Evolutionary conservation across 2,113 vertebrate genomes (phyloP).

Genomic region (Catharus bicknelli): DNA sequence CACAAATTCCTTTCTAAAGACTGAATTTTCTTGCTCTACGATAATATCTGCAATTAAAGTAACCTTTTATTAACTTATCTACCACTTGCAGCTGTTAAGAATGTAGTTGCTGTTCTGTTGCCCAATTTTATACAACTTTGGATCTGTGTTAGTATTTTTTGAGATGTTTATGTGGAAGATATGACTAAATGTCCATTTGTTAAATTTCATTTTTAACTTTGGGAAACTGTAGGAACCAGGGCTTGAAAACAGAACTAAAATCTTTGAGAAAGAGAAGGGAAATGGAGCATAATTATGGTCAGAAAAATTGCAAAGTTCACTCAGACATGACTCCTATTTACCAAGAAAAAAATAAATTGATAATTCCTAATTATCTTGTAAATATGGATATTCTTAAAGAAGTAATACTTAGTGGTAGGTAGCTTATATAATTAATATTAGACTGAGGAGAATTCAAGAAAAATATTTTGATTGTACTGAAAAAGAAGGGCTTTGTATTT

Average conservation of each 20-base stretch:
- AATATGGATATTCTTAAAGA: background rate
- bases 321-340: background rate
- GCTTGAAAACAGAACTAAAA: background rate
- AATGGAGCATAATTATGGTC: background rate
- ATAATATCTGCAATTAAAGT: background rate
- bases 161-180: background rate
- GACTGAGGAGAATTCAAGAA: background rate
- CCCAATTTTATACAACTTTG: background rate
- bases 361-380: background rate
- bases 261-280: background rate
- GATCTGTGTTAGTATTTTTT: background rate
- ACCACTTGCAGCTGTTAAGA: background rate
- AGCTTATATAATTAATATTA: background rate
- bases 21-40: background rate
- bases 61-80: background rate
- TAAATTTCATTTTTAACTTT: background rate
- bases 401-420: background rate
- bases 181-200: background rate
- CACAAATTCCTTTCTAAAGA: background rate
- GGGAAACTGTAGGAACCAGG: background rate
- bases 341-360: background rate
- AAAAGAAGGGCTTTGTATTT: constrained; percentile 29
- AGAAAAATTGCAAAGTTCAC: background rate
- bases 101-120: background rate
- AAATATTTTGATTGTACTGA: background rate